Percentiles rank a stretch among this genome's conserved stretches.
These are phyloP conservation scores for Pharmacophagus antenor DNA, from an alignment of 2,888 invertebrate genomes.

Conservation along the genomic window DNA sequence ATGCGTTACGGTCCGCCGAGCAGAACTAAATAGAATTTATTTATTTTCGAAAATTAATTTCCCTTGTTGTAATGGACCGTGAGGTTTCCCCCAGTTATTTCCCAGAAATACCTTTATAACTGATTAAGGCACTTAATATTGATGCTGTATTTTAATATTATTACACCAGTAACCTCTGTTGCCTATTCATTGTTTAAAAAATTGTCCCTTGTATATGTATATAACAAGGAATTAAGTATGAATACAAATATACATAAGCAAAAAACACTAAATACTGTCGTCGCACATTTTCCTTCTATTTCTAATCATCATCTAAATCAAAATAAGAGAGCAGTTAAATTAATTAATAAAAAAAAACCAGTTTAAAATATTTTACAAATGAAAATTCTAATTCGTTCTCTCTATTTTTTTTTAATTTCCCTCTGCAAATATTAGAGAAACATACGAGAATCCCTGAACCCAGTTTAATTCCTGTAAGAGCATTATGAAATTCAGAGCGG, in stretches of 20 bases:
- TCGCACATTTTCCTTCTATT: too few relatives aligned
- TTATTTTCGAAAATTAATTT: constrained; percentile 76
- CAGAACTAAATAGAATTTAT: constrained; percentile 76
- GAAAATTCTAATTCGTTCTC: not conserved
- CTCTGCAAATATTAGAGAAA: constrained; percentile 1
- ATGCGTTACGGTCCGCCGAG: constrained; percentile 69
- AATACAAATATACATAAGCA: too few relatives aligned
- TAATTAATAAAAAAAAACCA: too few relatives aligned
- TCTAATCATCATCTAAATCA: too few relatives aligned
- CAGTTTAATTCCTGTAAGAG: constrained; percentile 21
- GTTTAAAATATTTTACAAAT: not conserved
- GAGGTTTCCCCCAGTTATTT: constrained; percentile 4
- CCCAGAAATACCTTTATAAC: not conserved
- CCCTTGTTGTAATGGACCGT: constrained; percentile 55
- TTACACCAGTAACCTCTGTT: not conserved
- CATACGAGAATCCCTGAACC: constrained; percentile 1
- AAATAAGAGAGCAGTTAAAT: too few relatives aligned
- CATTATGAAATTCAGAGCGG: constrained; percentile 24
- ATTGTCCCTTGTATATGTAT: too few relatives aligned
- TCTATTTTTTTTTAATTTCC: not conserved
- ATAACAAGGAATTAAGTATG: too few relatives aligned
- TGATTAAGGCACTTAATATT: constrained; percentile 5
- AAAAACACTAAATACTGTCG: too few relatives aligned
- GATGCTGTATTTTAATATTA: not conserved
- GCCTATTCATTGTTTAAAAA: not conserved